Evolutionary conservation across 2,797 vertebrate genomes (phyloP).

Genomic region (Halcyon smyrnensis): DNA sequence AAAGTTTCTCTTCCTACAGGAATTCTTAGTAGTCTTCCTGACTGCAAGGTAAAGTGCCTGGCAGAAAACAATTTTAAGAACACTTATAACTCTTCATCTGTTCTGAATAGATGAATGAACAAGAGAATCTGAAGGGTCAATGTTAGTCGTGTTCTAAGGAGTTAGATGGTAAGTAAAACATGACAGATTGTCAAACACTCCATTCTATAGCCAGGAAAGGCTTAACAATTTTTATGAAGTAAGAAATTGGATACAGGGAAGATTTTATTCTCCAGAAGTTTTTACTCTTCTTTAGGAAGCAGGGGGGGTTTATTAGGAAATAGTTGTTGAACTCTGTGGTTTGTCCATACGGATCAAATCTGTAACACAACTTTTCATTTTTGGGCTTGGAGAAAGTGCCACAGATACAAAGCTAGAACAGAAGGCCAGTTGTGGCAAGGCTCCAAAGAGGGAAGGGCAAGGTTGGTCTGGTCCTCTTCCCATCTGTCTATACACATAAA

Average conservation of each 20-base stretch:
- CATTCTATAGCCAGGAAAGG: not conserved
- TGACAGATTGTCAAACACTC: not conserved
- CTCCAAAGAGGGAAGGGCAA: not conserved
- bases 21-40: not conserved
- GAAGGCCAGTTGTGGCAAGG: not conserved
- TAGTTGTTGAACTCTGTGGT: not conserved
- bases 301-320: not conserved
- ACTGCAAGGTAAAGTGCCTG: not conserved
- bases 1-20: not conserved
- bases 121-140: not conserved
- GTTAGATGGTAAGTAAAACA: not conserved
- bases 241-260: not conserved
- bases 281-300: not conserved
- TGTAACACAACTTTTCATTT: not conserved
- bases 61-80: not conserved
- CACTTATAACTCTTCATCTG: not conserved
- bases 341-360: slow-evolving; percentile 10
- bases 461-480: not conserved
- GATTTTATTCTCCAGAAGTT: not conserved
- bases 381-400: not conserved
- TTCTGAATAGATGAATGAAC: not conserved
- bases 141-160: not conserved
- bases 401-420: not conserved
- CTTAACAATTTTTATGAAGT: not conserved
- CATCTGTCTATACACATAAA: not conserved